Base-by-base conservation (phyloP, 2,888 invertebrate species). In the Neoaliturus tenellus region DNA sequence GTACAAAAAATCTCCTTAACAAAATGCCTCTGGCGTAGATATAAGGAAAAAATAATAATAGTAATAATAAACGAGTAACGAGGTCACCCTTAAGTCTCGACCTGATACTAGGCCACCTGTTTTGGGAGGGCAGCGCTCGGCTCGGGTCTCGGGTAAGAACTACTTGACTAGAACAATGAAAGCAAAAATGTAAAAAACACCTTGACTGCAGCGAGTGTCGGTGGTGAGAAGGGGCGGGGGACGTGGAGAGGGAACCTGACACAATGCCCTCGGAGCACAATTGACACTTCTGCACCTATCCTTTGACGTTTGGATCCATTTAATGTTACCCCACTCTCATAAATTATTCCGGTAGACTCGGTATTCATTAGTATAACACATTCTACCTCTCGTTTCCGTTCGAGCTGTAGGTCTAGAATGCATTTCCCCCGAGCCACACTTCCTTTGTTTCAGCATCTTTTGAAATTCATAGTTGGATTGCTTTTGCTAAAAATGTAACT, bases 211-310 rank as follows among this genome's bases (percentile, higher is more conserved):
- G 44, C 44, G 17, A 55, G 55, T 25, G 25, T 20, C 55, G 55
- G 23, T 14, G 44, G 44, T 44, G 55, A 55, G 55, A 55, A 20
- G 23, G 23, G 8, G 55, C 55, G 23, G 23, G 23, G 23, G 8
- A 23, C 55, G 0, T 25, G 62, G 62, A 62, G 62, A 28, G 62
- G 62, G 44, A 44, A 44, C 23, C 51, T 28, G 28, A 25, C 62
- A 62, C 62, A 62, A 62, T 62, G 62, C 10, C 23, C 28, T 25
- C 62, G 17, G 62, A 44, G 62, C n/a, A 62, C 62, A 62, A 62
- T 62, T 28, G 62, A 62, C 62, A 62, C 62, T 62, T 31, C 14
- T 28, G 23, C 17, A 51, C 5, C 55, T n/a, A n/a, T 20, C 55
- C 55, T 23, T 12, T 55, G 55, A 44, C 17, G 44, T 14, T 44